These are phyloP conservation scores for Didymodactylos carnosus DNA, from an alignment of 2,888 invertebrate species.

Conservation along the genomic window DNA sequence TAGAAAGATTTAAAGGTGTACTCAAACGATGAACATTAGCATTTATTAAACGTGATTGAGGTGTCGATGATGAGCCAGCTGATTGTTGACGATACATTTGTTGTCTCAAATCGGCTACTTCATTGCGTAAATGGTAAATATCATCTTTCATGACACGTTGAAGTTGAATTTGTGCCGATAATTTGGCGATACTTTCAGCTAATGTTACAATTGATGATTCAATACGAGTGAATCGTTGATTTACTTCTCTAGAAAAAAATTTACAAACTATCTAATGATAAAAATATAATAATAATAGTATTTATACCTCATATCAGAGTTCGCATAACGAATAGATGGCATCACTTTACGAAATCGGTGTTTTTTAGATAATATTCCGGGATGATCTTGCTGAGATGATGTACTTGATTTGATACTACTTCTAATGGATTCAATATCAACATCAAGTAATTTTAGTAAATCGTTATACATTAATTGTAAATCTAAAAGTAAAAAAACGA, in stretches of 20 bases:
- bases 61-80: not conserved
- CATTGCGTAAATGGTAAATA: not conserved
- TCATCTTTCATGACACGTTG: conserved; percentile 34
- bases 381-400: not conserved
- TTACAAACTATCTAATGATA: no score
- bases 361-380: no score
- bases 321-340: not conserved
- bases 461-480: conserved; percentile 26
- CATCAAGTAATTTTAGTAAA: conserved; percentile 20
- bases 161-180: conserved; percentile 71
- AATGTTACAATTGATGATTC: conserved; percentile 76
- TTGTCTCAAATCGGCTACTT: not conserved
- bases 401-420: not conserved
- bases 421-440: conserved; percentile 17
- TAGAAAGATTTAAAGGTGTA: not conserved
- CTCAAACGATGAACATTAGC: not conserved
- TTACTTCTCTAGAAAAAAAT: conserved; percentile 45
- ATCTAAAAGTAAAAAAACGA: conserved; percentile 13
- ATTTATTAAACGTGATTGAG: not conserved
- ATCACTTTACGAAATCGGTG: not conserved
- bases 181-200: conserved; percentile 67
- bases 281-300: not conserved
- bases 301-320: not conserved
- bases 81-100: not conserved
- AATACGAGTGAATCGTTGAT: conserved; percentile 63